Evolutionary conservation across 2,113 vertebrate genomes (phyloP).

Genomic region (Callaeas wilsoni): DNA sequence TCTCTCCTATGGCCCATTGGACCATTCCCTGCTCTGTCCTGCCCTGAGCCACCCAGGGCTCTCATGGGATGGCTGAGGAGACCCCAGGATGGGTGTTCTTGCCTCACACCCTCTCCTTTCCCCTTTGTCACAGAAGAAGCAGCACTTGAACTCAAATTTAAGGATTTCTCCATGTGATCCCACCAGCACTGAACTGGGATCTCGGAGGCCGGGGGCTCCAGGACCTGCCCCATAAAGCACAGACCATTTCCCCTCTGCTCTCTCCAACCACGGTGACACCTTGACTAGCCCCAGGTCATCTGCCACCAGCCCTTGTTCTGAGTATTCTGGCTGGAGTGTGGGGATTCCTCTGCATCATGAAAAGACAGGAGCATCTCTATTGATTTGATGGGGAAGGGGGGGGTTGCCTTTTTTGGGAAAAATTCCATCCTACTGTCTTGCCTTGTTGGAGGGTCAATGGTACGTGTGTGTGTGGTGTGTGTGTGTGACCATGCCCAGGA

Average conservation of each 20-base stretch:
- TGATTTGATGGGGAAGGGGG: not conserved
- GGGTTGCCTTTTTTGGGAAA: not conserved
- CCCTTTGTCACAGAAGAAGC: not conserved
- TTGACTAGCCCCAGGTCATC: not conserved
- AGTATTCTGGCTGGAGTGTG: not conserved
- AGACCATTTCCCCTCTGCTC: not conserved
- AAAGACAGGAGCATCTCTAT: not conserved
- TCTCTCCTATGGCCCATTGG: fast-evolving
- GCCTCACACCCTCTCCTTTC: not conserved
- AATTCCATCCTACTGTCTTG: not conserved
- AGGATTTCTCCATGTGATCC: not conserved
- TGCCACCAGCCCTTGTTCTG: not conserved
- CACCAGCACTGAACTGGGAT: not conserved
- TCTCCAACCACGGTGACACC: not conserved
- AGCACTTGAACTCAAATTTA: not conserved
- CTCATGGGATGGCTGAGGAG: not conserved
- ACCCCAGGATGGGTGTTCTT: not conserved
- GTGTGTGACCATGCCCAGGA: not conserved
- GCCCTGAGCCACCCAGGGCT: not conserved
- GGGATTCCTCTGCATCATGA: not conserved
- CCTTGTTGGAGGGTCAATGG: not conserved
- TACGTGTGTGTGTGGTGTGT: not conserved
- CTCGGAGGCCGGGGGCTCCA: not conserved
- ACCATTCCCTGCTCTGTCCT: not conserved
- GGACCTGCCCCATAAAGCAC: not conserved